Base-by-base conservation (phyloP, 2,888 invertebrate genomes). In the Spilarctia lutea region DNA sequence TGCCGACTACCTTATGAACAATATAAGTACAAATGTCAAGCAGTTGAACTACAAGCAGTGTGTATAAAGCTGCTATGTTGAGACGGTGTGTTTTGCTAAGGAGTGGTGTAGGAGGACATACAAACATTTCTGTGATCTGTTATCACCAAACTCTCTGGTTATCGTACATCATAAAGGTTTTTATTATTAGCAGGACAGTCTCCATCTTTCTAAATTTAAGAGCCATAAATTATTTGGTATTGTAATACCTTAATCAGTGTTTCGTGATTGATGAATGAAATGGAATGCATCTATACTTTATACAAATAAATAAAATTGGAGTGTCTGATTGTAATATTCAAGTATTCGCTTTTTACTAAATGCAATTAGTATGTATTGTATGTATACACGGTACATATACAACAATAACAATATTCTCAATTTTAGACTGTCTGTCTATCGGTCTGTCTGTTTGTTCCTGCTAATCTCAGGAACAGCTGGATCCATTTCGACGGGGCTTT, bases 201-300 rank as follows among this genome's bases (percentile, higher is more conserved):
- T 45, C 60, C 35, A 4, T 65, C 69, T 73, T 79, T 75, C 16
- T 63, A 3, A 30, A 30, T 63, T 45, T 13, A 30, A 77, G 69
- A 60, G 30, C 72, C 48, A 24, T 42, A 42, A 42, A 39, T 11
- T 33, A 33, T 2, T 33, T 33, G 2, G 4, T 39, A 39, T 8
- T 7, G 3, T 52, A 20, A 16, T 10, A 68, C 65, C 30, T 67
- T 71, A 73, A 67, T 84, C 71, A 52, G 74, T 75, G 45, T 68
- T 35, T 72, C 71, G 71, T 68, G 77, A 75, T 79, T 71, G 66
- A 33, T 56, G n/a, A 56, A 10, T 56, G n/a, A 56, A 56, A 56
- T 24, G 52, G 8, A 52, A 52, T 48, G 3, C 4, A 48, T 48
- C 0, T 7, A 35, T 24, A 4, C 18, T 24, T 20, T 6, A 52